A percentile compares a stretch with the other conserved stretches of the same genome.
phyloP scores from a whole-genome alignment of 2,888 invertebrate species.

The Hanleya hanleyi region DNA sequence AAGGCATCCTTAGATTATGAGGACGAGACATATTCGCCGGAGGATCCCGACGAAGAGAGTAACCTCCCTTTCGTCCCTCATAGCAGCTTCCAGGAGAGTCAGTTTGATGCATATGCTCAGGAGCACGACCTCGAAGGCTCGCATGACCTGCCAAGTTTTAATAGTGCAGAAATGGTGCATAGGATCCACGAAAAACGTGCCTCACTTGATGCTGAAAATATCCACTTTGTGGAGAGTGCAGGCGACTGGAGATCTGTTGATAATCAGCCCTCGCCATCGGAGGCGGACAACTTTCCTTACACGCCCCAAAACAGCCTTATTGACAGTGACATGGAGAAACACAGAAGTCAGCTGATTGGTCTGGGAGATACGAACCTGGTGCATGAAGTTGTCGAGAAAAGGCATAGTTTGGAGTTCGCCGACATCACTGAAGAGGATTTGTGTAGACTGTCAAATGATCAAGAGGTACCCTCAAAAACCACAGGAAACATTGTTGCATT shows the following conservation, averaged over 20 bases:
- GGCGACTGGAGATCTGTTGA: too few species aligned
- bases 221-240: too few species aligned
- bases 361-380: too few species aligned
- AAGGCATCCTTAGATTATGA: conserved; percentile 61
- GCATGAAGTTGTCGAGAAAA: too few species aligned
- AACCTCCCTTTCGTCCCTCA: conserved; percentile 52
- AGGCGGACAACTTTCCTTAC: conserved; percentile 46
- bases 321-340: not conserved
- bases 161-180: conserved; percentile 36
- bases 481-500: too few species aligned
- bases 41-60: not conserved
- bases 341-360: too few species aligned
- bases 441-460: too few species aligned
- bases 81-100: conserved; percentile 44
- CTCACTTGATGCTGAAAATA: conserved; percentile 27
- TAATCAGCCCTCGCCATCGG: too few species aligned
- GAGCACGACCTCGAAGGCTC: conserved; percentile 7
- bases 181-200: conserved; percentile 38
- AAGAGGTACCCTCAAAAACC: too few species aligned
- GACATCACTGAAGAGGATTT: too few species aligned
- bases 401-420: too few species aligned
- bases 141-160: conserved; percentile 37
- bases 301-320: conserved; percentile 58
- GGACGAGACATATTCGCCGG: conserved; percentile 18
- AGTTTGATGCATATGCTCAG: not conserved